Evolutionary conservation across 2,888 invertebrate genomes (phyloP), one percentile per base, ranked within the genome.

Genomic region (Sipha maydis): DNA sequence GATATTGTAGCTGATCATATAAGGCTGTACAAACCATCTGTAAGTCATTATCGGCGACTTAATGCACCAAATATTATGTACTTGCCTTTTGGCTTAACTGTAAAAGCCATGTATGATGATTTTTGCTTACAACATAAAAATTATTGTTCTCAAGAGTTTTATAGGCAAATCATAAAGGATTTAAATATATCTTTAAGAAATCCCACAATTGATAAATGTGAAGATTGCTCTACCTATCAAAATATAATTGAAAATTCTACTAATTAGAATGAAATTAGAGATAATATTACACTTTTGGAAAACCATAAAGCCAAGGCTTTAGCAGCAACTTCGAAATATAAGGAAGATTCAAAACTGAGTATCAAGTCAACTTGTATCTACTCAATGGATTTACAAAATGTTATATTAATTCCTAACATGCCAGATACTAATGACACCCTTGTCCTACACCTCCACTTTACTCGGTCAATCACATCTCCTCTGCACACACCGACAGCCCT

Each of bases 1-100:
- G 75, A 75, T 75, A 75, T 75, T 75, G 38, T 75, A 75, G 75
- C 75, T 38, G 75, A 38, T 38, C 75, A 75, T 75, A 75, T 75
- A 75, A 19, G 25, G 34, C 38, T 75, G 34, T 75, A 75, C 25
- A 75, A 75, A 38, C 75, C 38, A 38, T 38, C 25, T 25, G 25
- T 75, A 75, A 75, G 73, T 73, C 73, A 73, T 73, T 73, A 73
- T 73, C 21, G 34, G 19, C 73, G 73, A 73, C 73, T 34, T 34
- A 73, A 34, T 73, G 31, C 73, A 73, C 73, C 73, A 34, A 73
- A 38, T 73, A 73, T 73, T 21, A 73, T 73, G 34, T 73, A 73
- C 73, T 73, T 73, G 21, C 73, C 73, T 73, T 73, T 73, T 73
- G 73, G 34, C 5, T 9, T 73, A 19, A 38, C 73, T 21, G 73